A percentile compares a stretch with the other conserved stretches of the same genome.
Evolutionary conservation across 2,113 vertebrate genomes (phyloP).

Genomic region (Ariopsis seemanni): DNA sequence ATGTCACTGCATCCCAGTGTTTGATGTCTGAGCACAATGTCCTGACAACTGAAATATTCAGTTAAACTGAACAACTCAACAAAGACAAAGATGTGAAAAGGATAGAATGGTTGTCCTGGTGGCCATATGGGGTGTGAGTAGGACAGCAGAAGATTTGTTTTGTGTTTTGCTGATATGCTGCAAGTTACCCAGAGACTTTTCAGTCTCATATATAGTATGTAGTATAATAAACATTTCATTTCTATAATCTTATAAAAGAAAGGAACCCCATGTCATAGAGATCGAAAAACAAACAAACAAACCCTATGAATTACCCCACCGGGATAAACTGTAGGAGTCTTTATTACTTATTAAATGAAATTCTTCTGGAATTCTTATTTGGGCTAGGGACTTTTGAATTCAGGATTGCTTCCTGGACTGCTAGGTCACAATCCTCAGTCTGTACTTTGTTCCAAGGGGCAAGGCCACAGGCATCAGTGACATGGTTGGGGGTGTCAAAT

Average conservation of each 20-base stretch:
- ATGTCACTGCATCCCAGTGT: not conserved
- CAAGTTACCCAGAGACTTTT: not conserved
- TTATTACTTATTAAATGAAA: not conserved
- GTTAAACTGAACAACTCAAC: not conserved
- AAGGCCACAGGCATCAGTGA: not conserved
- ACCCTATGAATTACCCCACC: not conserved
- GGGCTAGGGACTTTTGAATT: not conserved
- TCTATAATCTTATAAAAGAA: not conserved
- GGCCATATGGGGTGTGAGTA: slow-evolving; percentile 23
- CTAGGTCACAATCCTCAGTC: not conserved
- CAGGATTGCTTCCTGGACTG: not conserved
- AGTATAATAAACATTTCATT: not conserved
- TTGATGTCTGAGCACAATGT: slow-evolving; percentile 7
- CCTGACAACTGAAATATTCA: slow-evolving; percentile 16
- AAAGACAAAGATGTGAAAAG: slow-evolving; percentile 26
- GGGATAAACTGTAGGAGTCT: not conserved
- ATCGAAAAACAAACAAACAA: not conserved
- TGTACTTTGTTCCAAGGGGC: not conserved
- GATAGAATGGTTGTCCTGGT: not conserved
- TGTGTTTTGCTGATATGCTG: not conserved
- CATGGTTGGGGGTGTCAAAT: not conserved
- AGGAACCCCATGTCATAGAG: not conserved
- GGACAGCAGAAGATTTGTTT: not conserved
- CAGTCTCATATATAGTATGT: not conserved
- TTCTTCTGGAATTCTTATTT: not conserved